phyloP scores from a whole-genome alignment of 2,888 invertebrate species.

The Sphaerophoria taeniata region DNA sequence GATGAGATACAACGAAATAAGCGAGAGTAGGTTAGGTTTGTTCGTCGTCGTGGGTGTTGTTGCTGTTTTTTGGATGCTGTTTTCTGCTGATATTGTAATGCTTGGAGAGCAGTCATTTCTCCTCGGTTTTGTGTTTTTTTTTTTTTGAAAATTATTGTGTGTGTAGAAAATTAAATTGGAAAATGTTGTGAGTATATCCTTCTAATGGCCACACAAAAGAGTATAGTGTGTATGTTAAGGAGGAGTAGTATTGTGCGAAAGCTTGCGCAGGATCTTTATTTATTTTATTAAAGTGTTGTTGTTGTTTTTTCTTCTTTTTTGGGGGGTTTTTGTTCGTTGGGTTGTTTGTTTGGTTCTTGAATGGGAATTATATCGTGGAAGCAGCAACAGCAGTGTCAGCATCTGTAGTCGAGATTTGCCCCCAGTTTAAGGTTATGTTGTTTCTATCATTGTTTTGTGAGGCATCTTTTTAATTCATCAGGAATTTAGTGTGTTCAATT shows the following conservation, averaged over 20 bases:
- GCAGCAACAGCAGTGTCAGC: constrained; percentile 31
- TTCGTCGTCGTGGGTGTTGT: neutral
- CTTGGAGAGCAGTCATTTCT: constrained; percentile 12
- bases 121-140: neutral
- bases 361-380: constrained; percentile 49
- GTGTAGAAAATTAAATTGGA: constrained; percentile 58
- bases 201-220: constrained; percentile 30
- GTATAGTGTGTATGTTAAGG: neutral
- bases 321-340: too few species aligned
- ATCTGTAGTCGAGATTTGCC: constrained; percentile 10
- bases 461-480: constrained; percentile 23
- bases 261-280: constrained; percentile 70
- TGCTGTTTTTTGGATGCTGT: neutral
- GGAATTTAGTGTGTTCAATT: too few species aligned
- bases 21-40: constrained; percentile 4
- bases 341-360: constrained; percentile 46
- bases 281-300: constrained; percentile 1
- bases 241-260: constrained; percentile 56
- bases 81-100: constrained; percentile 21
- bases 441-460: neutral
- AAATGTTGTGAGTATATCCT: constrained; percentile 59
- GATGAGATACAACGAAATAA: too few species aligned
- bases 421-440: constrained; percentile 2
- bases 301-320: neutral
- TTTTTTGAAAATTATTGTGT: constrained; percentile 59